phyloP scores from a whole-genome alignment of 2,888 invertebrate species.

The Himalopsyche tibetana region DNA sequence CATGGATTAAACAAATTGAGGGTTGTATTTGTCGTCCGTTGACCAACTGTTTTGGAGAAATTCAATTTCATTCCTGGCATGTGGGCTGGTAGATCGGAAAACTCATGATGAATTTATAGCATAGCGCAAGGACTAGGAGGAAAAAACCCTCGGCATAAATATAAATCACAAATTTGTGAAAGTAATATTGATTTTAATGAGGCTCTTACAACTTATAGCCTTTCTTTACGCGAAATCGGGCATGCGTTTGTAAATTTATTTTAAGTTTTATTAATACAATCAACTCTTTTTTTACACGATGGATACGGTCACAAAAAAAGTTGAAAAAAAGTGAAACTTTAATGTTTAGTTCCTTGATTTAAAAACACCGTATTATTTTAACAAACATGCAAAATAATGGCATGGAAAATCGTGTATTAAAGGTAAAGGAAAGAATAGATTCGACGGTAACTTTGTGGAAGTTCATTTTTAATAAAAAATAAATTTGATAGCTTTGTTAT shows the following conservation, averaged over 20 bases:
- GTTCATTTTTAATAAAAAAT: neutral
- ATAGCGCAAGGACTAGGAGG: conserved; percentile 1
- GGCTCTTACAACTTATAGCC: conserved; percentile 48
- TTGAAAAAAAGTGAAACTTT: too few relatives aligned
- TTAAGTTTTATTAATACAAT: too few relatives aligned
- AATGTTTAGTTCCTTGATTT: too few relatives aligned
- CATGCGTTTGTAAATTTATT: neutral
- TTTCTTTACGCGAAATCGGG: neutral
- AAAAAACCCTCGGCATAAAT: conserved; percentile 39
- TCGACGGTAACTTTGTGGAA: neutral
- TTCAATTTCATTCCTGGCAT: conserved; percentile 3
- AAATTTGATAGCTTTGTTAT: too few relatives aligned
- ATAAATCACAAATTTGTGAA: conserved; percentile 56
- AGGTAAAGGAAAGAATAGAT: neutral
- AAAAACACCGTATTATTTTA: too few relatives aligned
- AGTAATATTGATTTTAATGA: conserved; percentile 55
- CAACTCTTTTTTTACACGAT: too few relatives aligned
- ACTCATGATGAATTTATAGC: conserved; percentile 53
- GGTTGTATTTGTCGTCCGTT: too few relatives aligned
- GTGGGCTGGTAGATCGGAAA: neutral
- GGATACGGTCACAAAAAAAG: too few relatives aligned
- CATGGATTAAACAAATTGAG: too few relatives aligned
- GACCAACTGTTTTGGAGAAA: neutral
- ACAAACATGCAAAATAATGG: too few relatives aligned
- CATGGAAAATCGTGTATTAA: too few relatives aligned